Base-by-base conservation (phyloP, 37 sponge, comb jelly and placozoan species). In the Crambe crambe region DNA sequence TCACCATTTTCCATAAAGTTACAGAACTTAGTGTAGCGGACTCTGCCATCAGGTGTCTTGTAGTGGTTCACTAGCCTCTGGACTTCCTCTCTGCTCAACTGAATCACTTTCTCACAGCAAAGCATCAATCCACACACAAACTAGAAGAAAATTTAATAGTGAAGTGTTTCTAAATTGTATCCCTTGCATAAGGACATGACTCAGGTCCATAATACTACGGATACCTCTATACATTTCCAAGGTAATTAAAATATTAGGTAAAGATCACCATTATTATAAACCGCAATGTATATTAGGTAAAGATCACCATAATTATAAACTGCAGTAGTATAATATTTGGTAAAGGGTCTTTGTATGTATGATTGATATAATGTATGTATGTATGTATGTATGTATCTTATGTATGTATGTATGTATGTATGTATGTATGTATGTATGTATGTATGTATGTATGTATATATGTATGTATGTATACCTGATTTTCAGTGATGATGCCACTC, bases 401-500 rank as follows among this genome's bases (percentile, higher is more conserved):
- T n/a, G n/a, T n/a, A n/a, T n/a, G n/a, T n/a, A n/a, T n/a, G n/a
- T n/a, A 10, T 25, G 15, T 27, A 70, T 36, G 5, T 37, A 17
- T 25, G 42, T 9, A 15, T 10, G 17, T 70, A 35, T 70, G 42
- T 38, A 25, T 27, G 12, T 20, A n/a, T n/a, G n/a, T 20, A 20
- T 54, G 18, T 54, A 12, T 20, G 12, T 54, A 54, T 54, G 12
- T 54, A 18, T 54, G 56, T 54, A 54, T 23, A 62, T 18, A 62
- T 27, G 6, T 62, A 20, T 18, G 6, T 18, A 62, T 62, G 17
- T 56, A 12, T 61, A 91, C 88, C 88, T 96, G 97, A 54, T 90
- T 96, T 77, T 91, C 89, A 30, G 97, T 96, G 72, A 96, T 86
- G 56, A 93, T 59, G 0, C 97, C 97, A 85, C 89, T 93, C 42